phyloP scores from a whole-genome alignment of 2,113 vertebrate genomes.

The Cathartes aura region DNA sequence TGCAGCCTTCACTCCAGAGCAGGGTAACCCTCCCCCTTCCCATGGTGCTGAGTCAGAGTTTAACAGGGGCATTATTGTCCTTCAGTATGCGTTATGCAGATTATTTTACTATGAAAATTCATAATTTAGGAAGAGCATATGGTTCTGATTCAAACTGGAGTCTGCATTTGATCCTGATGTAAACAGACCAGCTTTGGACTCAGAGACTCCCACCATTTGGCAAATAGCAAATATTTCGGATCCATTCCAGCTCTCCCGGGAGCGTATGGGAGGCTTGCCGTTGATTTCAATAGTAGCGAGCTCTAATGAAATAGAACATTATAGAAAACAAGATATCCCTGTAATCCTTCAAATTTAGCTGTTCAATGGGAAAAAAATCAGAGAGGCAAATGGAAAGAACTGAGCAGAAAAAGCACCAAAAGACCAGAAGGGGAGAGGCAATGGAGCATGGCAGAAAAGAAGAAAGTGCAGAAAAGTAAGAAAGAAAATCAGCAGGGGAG shows the following conservation, averaged over 20 bases:
- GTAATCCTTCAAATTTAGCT: slow-evolving; percentile 45
- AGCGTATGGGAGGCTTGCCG: background rate
- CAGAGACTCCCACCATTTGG: background rate
- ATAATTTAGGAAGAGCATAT: background rate
- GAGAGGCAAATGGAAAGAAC: background rate
- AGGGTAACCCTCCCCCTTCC: background rate
- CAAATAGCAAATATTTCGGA: slow-evolving; percentile 41
- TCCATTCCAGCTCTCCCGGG: background rate
- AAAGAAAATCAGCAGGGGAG: background rate
- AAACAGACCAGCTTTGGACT: slow-evolving; percentile 51
- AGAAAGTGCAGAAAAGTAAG: background rate
- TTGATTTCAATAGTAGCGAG: background rate
- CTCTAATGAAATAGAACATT: slow-evolving; percentile 57
- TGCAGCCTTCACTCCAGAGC: background rate
- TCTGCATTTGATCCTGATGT: slow-evolving; percentile 12
- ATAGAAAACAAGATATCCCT: slow-evolving; percentile 56
- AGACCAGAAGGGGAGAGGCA: background rate
- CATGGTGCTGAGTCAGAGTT: background rate
- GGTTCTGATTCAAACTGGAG: slow-evolving; percentile 12
- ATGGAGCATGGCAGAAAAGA: background rate
- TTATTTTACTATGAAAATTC: background rate
- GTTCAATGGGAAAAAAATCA: slow-evolving; percentile 32
- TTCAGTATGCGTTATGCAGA: background rate
- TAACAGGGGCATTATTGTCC: background rate
- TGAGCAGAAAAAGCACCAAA: background rate